These are phyloP conservation scores for Drosophila gunungcola DNA, from an alignment of 1,140 invertebrate genomes.

Conservation along the genomic window DNA sequence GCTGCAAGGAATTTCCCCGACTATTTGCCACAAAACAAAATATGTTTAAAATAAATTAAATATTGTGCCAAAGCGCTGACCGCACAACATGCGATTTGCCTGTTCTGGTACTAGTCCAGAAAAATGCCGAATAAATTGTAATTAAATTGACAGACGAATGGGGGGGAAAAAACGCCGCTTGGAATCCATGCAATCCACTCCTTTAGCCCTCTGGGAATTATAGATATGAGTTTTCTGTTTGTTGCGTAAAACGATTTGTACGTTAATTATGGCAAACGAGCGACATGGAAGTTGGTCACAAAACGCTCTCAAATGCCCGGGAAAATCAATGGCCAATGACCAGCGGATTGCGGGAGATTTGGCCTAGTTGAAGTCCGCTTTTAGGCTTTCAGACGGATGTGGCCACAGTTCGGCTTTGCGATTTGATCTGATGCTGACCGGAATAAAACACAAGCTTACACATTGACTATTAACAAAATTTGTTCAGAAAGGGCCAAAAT, in stretches of 20 bases:
- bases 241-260: conserved; percentile 57
- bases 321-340: conserved; percentile 56
- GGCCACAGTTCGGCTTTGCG: conserved; percentile 30
- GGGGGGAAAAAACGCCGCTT: conserved; percentile 20
- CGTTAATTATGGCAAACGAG: conserved; percentile 67
- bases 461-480: background rate
- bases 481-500: too few species aligned
- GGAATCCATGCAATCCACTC: conserved; percentile 19
- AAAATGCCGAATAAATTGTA: conserved; percentile 73
- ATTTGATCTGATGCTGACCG: conserved; percentile 40
- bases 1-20: conserved; percentile 20
- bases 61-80: conserved; percentile 68
- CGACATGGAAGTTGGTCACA: conserved; percentile 26
- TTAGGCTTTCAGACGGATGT: conserved; percentile 15
- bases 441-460: conserved; percentile 15
- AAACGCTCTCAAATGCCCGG: conserved; percentile 20
- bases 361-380: conserved; percentile 31
- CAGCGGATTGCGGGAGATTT: conserved; percentile 63
- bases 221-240: conserved; percentile 37
- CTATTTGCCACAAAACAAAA: conserved; percentile 66
- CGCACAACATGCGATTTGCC: conserved; percentile 58
- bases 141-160: conserved; percentile 69
- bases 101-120: conserved; percentile 20
- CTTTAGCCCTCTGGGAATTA: conserved; percentile 3
- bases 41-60: conserved; percentile 74